Conservation (phyloP, 2,888 invertebrate genomes). For the Xylota sylvarum region DNA sequence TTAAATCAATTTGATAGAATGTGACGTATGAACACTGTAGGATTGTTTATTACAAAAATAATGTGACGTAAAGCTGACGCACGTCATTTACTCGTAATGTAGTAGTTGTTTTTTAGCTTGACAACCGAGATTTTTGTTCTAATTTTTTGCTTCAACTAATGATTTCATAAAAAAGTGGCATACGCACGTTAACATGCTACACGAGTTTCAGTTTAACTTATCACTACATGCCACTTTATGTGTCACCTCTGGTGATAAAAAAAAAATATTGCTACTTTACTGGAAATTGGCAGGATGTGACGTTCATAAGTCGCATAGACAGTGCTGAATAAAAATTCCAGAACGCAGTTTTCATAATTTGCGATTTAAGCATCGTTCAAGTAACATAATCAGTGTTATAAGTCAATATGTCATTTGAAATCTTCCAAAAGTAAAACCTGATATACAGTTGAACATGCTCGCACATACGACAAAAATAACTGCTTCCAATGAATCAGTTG, state of each 20-base stretch:
- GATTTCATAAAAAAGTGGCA: too few relatives aligned
- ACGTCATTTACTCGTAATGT: too few relatives aligned
- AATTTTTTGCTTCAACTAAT: too few relatives aligned
- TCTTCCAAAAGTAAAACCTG: too few relatives aligned
- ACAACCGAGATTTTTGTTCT: too few relatives aligned
- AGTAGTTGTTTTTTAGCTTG: too few relatives aligned
- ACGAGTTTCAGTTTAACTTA: background rate
- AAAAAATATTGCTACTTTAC: background rate
- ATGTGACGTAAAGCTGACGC: too few relatives aligned
- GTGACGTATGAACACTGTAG: too few relatives aligned
- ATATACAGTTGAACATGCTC: background rate
- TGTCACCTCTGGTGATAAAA: background rate
- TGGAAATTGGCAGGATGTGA: background rate
- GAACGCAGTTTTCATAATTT: too few relatives aligned
- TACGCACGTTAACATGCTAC: background rate
- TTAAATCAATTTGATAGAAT: too few relatives aligned
- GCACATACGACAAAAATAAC: background rate
- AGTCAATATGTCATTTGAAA: conserved; percentile 3
- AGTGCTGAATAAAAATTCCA: too few relatives aligned
- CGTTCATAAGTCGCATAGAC: background rate
- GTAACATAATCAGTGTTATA: background rate
- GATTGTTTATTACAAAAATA: too few relatives aligned
- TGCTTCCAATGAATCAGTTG: conserved; percentile 7
- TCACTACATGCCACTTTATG: background rate
- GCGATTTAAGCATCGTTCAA: background rate